Evolutionary conservation across 1,140 invertebrate genomes (phyloP).

Genomic region (Geopemphigus sp.): DNA sequence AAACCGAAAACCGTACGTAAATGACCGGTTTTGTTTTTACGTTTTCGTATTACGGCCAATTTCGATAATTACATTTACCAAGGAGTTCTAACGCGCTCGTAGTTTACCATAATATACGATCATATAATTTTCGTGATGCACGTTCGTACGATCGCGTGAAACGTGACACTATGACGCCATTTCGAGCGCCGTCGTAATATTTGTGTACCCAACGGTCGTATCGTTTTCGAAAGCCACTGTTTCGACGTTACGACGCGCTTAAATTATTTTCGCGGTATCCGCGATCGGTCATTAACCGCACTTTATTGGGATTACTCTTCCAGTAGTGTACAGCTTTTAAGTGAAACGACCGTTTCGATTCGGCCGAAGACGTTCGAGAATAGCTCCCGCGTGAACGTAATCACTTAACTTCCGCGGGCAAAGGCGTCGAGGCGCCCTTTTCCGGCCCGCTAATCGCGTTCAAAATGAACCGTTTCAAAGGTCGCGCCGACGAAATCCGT

Average conservation of each 20-base stretch:
- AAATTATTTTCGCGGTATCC: not conserved
- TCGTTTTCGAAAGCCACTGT: not conserved
- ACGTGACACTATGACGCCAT: not conserved
- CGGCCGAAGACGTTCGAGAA: no score
- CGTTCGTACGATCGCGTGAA: no score
- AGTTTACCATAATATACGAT: no score
- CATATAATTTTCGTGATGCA: no score
- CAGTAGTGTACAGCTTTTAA: not conserved
- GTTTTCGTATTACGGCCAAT: no score
- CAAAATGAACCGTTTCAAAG: slow-evolving; percentile 21
- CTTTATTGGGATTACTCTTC: not conserved
- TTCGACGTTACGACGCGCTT: no score
- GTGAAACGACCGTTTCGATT: no score
- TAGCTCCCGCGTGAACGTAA: no score
- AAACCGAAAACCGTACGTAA: no score
- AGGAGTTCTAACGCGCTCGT: no score
- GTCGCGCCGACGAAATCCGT: not conserved
- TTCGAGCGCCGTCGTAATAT: not conserved
- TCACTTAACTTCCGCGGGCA: not conserved
- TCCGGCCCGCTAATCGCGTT: not conserved
- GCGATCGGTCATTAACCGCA: not conserved
- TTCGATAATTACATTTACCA: no score
- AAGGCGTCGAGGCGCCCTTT: slow-evolving; percentile 20
- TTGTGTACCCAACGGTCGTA: not conserved
- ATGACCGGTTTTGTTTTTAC: no score